Base-by-base conservation (phyloP, 2,797 vertebrate genomes). In the Toxotes lorentzi region DNA sequence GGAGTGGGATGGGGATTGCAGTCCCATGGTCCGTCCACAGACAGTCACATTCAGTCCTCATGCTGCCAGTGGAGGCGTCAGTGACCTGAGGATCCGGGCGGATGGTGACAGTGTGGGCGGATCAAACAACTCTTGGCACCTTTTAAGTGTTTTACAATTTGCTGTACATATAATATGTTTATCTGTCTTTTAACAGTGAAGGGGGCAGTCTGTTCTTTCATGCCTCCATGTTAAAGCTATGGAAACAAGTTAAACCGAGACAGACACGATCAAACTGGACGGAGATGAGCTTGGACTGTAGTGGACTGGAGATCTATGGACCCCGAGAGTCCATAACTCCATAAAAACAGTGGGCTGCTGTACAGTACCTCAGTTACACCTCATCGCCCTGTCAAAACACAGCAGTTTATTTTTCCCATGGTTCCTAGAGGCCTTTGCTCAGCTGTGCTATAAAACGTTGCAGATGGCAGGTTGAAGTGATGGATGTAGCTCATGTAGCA, bases 401-500 rank as follows among this genome's bases (percentile, higher is more conserved):
- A 45, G 60, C 76, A 34, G 70, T 72, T 88, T 70, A 66, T 86
- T 83, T 79, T 45, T 43, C 85, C 82, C 79, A 45, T 35, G 83
- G 66, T 79, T 88, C 84, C 70, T 51, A 9, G 70, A 79, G 86
- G 84, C 86, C 79, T 83, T 76, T 54, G 82, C 86, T 89, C 72
- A 73, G 83, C 81, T 43, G 66, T 64, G 82, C 83, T 86, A 13
- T 67, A 56, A 87, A 72, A 62, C 4, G 67, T 77, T 9, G 38
- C 69, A 11, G 75, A 6, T 60, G 45, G 65, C 75, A 59, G 58
- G 58, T 84, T 69, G 53, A 63, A 45, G 14, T 76, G 82, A 86
- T 70, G 17, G 70, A 80, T 73, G 82, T 56, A 73, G 77, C 80
- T 32, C 73, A 85, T 82, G 81, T 86, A 85, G 83, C 83, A 50